Evolutionary conservation across 2,888 invertebrate species (phyloP).

Genomic region (Drosophila dives): DNA sequence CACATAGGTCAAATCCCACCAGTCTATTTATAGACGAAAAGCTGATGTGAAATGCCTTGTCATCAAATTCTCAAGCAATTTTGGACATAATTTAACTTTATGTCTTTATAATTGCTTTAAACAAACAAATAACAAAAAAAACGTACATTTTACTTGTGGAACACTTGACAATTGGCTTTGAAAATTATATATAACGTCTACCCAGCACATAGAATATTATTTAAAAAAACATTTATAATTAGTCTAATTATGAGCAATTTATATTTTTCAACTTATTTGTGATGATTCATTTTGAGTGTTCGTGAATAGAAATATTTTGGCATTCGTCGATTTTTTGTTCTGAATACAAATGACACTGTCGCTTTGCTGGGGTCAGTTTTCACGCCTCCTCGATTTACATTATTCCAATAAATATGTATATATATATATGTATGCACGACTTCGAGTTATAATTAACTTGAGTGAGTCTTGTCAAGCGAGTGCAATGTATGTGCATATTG

Average conservation of each 20-base stretch:
- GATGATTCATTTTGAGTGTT: constrained; percentile 37
- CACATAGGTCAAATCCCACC: constrained; percentile 56
- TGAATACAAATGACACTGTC: constrained; percentile 36
- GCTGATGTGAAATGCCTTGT: constrained; percentile 50
- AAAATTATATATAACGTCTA: constrained; percentile 36
- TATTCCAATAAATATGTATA: constrained; percentile 17
- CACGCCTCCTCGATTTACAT: constrained; percentile 42
- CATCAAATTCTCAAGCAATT: constrained; percentile 33
- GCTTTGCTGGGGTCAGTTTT: constrained; percentile 26
- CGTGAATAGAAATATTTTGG: constrained; percentile 23
- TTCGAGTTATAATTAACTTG: constrained; percentile 46
- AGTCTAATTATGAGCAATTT: not conserved
- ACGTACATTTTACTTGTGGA: constrained; percentile 15
- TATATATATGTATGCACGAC: constrained; percentile 8
- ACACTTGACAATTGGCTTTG: constrained; percentile 52
- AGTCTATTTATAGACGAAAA: constrained; percentile 53
- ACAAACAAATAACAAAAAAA: constrained; percentile 4
- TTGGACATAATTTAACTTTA: constrained; percentile 47
- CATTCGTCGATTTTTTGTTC: constrained; percentile 8
- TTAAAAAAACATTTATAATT: constrained; percentile 11
- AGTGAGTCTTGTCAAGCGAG: constrained; percentile 39
- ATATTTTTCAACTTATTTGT: constrained; percentile 8
- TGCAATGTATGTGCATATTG: constrained; percentile 70
- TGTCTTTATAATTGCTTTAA: constrained; percentile 65
- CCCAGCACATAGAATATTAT: not conserved